Percentiles rank a stretch among this genome's conserved stretches.
Evolutionary conservation across 2,113 vertebrate species (phyloP).

Genomic region (Sphaerodactylus townsendi): DNA sequence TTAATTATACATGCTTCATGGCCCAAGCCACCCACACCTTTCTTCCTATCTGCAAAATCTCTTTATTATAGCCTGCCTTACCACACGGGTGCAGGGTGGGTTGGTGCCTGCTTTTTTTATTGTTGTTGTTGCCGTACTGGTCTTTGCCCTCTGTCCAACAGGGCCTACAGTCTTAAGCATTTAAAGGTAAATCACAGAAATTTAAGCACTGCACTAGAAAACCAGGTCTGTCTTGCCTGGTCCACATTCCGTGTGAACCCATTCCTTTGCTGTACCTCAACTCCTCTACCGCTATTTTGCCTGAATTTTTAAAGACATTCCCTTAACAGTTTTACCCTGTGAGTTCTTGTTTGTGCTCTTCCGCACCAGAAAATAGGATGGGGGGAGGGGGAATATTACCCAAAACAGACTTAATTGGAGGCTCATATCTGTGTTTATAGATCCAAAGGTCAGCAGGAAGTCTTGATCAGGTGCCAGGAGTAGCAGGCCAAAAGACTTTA

Average conservation of each 20-base stretch:
- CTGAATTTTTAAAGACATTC: no score
- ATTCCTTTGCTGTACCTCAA: no score
- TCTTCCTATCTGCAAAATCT: slow-evolving; percentile 15
- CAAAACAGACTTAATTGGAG: not conserved
- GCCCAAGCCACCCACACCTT: slow-evolving; percentile 3
- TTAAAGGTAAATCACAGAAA: not conserved
- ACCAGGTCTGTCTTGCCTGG: no score
- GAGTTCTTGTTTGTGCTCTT: not conserved
- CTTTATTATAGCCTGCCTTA: slow-evolving; percentile 9
- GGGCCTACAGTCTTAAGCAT: not conserved
- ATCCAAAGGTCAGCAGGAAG: not conserved
- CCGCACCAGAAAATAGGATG: not conserved
- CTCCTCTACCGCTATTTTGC: no score
- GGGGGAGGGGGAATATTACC: no score
- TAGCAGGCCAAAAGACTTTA: no score
- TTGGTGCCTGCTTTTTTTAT: not conserved
- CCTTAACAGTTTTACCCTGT: no score
- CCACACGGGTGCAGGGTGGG: not conserved
- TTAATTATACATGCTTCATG: slow-evolving; percentile 19
- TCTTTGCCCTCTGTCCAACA: not conserved
- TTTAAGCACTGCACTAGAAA: not conserved
- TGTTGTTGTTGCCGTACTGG: not conserved
- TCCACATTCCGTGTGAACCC: no score
- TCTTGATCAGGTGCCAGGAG: no score
- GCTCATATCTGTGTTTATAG: not conserved